Base-by-base conservation (phyloP, 2,888 invertebrate species). In the Zelleria hepariella region DNA sequence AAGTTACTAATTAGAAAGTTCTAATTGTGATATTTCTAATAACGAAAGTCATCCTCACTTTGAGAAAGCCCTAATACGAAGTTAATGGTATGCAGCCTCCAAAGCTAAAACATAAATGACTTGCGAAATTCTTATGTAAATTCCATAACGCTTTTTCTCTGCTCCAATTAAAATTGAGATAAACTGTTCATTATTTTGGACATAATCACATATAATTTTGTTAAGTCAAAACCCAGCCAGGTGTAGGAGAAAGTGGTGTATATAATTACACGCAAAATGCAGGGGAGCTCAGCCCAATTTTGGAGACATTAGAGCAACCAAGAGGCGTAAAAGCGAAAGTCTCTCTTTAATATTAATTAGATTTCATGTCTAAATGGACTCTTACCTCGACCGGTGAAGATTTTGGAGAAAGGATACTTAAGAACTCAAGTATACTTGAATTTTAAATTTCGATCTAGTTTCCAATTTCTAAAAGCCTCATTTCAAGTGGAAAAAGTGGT, bases 261-360 rank as follows among this genome's bases (percentile, higher is more conserved):
- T 42, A 5, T 42, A 42, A 42, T 42, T 42, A 42, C 32, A 42
- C 32, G 15, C 32, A 42, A 42, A 42, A 51, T 23, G 20, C 20
- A 21, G 6, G 6, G 26, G 5, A 5, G 18, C 8, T 24, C 54
- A 25, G 25, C 8, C 54, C 54, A 54, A 54, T 25, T 54, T 54
- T 5, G 15, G n/a, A 18, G 2, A 54, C 26, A 51, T 54, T 54
- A 54, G 18, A 54, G 15, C 25, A 26, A n/a, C 6, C 26, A 54
- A 54, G n/a, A 26, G 26, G 54, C 26, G 54, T 18, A 54, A 54
- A 54, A 54, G 18, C 54, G 54, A 54, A 54, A 54, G 54, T 54
- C 1, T 53, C 10, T 10, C 26, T 25, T 54, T 54, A 15, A 25
- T 26, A 18, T 18, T 5, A 54, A 27, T 26, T 26, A 54, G 15